Evolutionary conservation across 2,797 vertebrate genomes (phyloP).

Genomic region (Hephaestus fuliginosus): DNA sequence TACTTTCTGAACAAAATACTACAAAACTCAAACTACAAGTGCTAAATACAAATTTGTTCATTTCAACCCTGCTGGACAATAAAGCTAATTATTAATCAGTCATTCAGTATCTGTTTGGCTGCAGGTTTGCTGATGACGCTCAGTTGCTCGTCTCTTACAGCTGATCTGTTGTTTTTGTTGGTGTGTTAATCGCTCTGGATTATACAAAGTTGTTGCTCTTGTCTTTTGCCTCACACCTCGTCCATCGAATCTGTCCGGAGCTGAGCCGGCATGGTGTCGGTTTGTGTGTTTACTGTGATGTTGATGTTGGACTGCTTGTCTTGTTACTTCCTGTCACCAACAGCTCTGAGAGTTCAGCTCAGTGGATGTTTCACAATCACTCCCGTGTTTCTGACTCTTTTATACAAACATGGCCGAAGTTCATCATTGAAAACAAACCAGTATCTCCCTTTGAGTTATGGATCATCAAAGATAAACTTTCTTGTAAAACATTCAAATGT

Average conservation of each 20-base stretch:
- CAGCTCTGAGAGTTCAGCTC: slow-evolving; percentile 7
- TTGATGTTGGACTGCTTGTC: slow-evolving; percentile 31
- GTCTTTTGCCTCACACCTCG: too few relatives aligned
- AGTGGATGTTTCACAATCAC: slow-evolving; percentile 9
- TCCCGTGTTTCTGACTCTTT: not conserved
- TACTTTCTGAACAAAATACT: too few relatives aligned
- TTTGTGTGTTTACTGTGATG: slow-evolving; percentile 10
- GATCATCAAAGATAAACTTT: not conserved
- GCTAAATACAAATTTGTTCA: too few relatives aligned
- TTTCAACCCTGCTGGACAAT: too few relatives aligned
- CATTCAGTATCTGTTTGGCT: too few relatives aligned
- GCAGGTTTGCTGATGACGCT: not conserved
- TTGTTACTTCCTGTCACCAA: slow-evolving; percentile 24
- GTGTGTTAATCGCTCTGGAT: not conserved
- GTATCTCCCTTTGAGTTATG: not conserved
- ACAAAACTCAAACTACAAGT: too few relatives aligned
- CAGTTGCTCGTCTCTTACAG: not conserved
- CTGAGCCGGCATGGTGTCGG: not conserved
- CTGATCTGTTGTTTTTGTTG: not conserved
- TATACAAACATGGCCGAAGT: not conserved
- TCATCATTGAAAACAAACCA: not conserved
- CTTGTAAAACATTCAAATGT: not conserved
- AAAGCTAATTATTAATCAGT: too few relatives aligned
- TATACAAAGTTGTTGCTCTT: too few relatives aligned
- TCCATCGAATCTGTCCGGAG: not conserved